Evolutionary conservation across 2,888 invertebrate genomes (phyloP), one percentile per base, ranked within the genome.

Genomic region (Pseudococcus jackbeardsleyi): DNA sequence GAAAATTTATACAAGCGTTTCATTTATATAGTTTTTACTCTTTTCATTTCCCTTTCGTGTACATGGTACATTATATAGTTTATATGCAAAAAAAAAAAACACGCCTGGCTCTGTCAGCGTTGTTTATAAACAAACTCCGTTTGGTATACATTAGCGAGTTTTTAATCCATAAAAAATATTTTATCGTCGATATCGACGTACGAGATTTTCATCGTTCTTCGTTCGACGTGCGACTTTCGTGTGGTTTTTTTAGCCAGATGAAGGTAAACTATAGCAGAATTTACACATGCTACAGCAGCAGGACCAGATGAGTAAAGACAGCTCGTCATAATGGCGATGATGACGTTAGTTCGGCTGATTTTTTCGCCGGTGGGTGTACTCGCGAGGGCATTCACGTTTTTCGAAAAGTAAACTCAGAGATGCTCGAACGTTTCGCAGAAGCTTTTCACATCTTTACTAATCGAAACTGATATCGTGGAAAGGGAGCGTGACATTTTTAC

Each of bases 51-150:
- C 19, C 64, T 72, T 33, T 26, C 68, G 26, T 19, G 22, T 15
- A 17, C 17, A 54, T 17, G 12, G 12, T 17, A 54, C 54, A 54
- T 19, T 59, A 19, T 59, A 59, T 79, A 79, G 72, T 59, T 64
- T 85, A 64, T 42, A 86, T 72, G 39, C 33, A 85, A 19, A 59
- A 59, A 59, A 59, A 54, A 54, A 54, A 54, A 86, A 54, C 46
- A 85, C 19, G 59, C n/a, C 85, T 64, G 86, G 86, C 72, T 86
- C 86, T 68, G 86, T 68, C 42, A 59, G 64, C 22, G 22, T 42
- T 86, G 86, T 86, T 86, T 86, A 86, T 86, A 86, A 86, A 86
- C 86, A 86, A 86, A 33, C 22, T 86, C 72, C 42, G 79, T 79
- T 42, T 39, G 42, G 79, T 79, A 79, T 42, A 79, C 79, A 79